Base-by-base conservation (phyloP, 1,140 invertebrate genomes). In the Heliothis subflexa region DNA sequence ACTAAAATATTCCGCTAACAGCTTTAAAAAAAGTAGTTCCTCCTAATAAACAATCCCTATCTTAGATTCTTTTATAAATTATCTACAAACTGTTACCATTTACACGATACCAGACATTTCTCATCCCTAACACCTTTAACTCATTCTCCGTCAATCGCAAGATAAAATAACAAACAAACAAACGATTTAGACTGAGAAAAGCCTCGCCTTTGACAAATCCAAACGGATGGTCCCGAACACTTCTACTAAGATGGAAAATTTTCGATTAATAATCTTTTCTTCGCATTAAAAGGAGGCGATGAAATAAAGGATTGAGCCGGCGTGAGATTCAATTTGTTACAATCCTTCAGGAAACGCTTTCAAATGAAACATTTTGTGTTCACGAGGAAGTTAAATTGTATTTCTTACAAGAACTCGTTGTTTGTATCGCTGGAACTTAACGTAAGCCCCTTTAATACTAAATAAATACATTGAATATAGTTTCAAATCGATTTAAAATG, bases 291-390 rank as follows among this genome's bases (percentile, higher is more conserved):
- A 81, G 81, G 76, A 87, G 73, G 83, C 86, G 86, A 87, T 88
- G 86, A 90, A 91, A 91, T 89, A 91, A 91, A 90, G 88, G 89
- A 88, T 91, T 91, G 88, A 88, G 83, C 83, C 78, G 83, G 88
- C 89, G 90, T 90, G 83, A 90, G 88, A 93, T 92, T 89, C 90
- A 93, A 91, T 93, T 93, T 92, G 86, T 89, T 89, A 92, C 85
- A 89, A 89, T 90, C 86, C 85, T 90, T 82, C 78, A 89, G 86
- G 86, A 92, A 93, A 91, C 79, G 86, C 73, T 90, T 89, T 85
- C 84, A 80, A 91, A 89, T 86, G 86, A 88, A 93, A 90, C 86
- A 89, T 89, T 92, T 87, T 91, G 84, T 87, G 83, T 88, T 87
- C 82, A 72, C 66, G 78, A 78, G 78, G 81, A 91, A 91, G 86